These are phyloP conservation scores for Dynastes tityus DNA, from an alignment of 2,888 invertebrate genomes.

Conservation along the genomic window DNA sequence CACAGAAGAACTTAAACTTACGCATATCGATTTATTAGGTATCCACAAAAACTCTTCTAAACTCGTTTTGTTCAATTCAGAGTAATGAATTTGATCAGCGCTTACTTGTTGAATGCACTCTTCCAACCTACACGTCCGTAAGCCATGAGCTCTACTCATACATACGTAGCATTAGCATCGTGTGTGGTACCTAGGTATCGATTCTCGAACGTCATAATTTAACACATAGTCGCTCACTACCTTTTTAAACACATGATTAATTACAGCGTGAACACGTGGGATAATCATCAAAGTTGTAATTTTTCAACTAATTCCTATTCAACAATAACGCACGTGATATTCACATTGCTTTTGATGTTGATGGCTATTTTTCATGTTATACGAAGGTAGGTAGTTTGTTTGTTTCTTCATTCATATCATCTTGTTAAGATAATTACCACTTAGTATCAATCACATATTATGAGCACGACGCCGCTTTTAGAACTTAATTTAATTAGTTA, in stretches of 20 bases:
- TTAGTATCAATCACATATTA: neutral
- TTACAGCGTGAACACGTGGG: slow-evolving; percentile 5
- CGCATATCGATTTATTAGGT: too few species aligned
- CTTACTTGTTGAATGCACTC: too few species aligned
- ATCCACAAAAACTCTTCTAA: too few species aligned
- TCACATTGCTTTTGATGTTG: neutral
- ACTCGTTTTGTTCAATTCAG: too few species aligned
- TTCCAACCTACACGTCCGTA: too few species aligned
- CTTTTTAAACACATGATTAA: slow-evolving; percentile 23
- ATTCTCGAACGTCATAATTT: slow-evolving; percentile 12
- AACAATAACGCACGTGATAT: neutral
- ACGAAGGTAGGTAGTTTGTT: neutral
- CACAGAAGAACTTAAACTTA: too few species aligned
- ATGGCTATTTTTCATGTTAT: neutral
- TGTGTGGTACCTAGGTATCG: neutral
- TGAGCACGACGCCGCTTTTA: neutral
- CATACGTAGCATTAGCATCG: too few species aligned
- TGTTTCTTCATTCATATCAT: neutral
- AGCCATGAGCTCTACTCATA: too few species aligned
- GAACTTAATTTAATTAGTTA: neutral
- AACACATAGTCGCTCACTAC: neutral
- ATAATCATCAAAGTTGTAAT: slow-evolving; percentile 20
- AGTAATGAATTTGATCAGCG: too few species aligned
- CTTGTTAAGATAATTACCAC: slow-evolving; percentile 3
- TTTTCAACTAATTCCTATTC: neutral